Evolutionary conservation across 2,888 invertebrate genomes (phyloP), one percentile per base, ranked within the genome.

Genomic region (Argynnis bischoffii): DNA sequence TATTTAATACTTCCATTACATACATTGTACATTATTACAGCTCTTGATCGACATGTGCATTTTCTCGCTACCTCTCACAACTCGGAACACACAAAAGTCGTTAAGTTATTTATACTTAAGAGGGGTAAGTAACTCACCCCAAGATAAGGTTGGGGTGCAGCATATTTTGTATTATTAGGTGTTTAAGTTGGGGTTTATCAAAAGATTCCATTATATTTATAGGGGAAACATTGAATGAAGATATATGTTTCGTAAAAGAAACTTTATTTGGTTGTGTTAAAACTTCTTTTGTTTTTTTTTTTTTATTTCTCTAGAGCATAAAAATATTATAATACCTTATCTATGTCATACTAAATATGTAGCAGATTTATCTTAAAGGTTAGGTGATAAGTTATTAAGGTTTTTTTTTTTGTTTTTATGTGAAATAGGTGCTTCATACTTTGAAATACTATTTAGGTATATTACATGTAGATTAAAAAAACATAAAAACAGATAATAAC

Each of bases 81-180:
- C 75, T 78, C 72, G 53, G 0, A 54, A 75, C 78, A 71, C 57
- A 56, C 64, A 64, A 67, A 75, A 74, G 76, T 79, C 81, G 82
- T 83, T 86, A 86, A 88, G 86, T 86, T 87, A 88, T 89, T 88
- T 89, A 87, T 84, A 85, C 85, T 84, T 82, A 83, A 81, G 81
- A 81, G 77, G 79, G 77, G 79, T 73, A 77, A 79, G 82, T 79
- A 79, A 79, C 80, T 78, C 75, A 76, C 74, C 76, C 76, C 76
- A 66, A 66, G 60, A 66, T 66, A 74, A 79, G 79, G 78, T 77
- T 76, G 76, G 79, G 79, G 79, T 74, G 78, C 76, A 73, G 78
- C 76, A 73, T 80, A 78, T 80, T 81, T 78, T 77, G 76, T 80
- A 79, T 81, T 82, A 83, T 81, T 81, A 82, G 72, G 72, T 72